Conservation (phyloP, 2,888 invertebrate species). For the Micoletzkya japonica region DNA sequence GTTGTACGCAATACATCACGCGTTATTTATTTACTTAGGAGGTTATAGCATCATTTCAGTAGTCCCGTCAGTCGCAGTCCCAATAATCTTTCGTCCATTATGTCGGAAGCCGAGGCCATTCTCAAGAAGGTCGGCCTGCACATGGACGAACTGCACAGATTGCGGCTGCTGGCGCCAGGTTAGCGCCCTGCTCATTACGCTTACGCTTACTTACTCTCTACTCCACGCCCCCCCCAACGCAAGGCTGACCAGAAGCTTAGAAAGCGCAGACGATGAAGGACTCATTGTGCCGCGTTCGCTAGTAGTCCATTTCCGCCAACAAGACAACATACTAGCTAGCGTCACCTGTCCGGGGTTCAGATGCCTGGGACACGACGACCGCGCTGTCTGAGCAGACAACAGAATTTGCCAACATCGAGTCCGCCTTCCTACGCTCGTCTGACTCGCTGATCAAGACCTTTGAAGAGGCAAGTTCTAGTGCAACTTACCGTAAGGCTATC, state of each 20-base stretch:
- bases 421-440: neutral
- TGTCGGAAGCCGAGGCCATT: constrained; percentile 18
- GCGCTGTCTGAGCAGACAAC: constrained; percentile 5
- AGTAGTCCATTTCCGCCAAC: too few relatives aligned
- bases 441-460: constrained; percentile 19
- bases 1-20: too few relatives aligned
- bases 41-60: too few relatives aligned
- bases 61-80: too few relatives aligned
- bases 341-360: neutral
- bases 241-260: too few relatives aligned
- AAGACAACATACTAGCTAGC: neutral
- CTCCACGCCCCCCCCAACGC: too few relatives aligned
- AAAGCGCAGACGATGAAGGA: too few relatives aligned
- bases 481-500: neutral
- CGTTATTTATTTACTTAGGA: too few relatives aligned
- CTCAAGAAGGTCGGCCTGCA: constrained; percentile 22
- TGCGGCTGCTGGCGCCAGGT: constrained; percentile 24
- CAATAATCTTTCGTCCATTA: too few relatives aligned
- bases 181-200: too few relatives aligned
- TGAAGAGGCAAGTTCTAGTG: constrained; percentile 8
- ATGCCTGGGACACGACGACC: constrained; percentile 24
- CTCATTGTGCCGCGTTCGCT: too few relatives aligned
- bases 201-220: too few relatives aligned
- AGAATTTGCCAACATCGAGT: constrained; percentile 7
- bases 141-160: constrained; percentile 21